These are phyloP conservation scores for Theristicus caerulescens DNA, from an alignment of 2,113 vertebrate species.

Conservation along the genomic window DNA sequence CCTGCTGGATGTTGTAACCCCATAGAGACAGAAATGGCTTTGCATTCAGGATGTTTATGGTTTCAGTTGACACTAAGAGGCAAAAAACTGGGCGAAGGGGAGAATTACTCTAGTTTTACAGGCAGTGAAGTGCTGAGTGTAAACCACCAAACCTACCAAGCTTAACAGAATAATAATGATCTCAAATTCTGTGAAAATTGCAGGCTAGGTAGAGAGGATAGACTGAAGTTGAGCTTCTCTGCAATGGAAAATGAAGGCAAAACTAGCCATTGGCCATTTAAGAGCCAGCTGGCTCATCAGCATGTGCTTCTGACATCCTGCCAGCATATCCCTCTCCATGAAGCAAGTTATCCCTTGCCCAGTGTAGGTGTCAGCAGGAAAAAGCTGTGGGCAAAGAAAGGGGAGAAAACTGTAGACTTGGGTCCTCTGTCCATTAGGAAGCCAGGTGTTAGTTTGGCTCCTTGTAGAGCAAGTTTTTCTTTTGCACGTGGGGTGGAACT, in stretches of 20 bases:
- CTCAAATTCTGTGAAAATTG: background rate
- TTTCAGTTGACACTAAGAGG: background rate
- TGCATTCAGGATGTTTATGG: background rate
- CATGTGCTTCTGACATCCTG: background rate
- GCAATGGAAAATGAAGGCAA: background rate
- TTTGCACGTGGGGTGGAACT: background rate
- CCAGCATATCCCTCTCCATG: background rate
- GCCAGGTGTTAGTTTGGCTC: background rate
- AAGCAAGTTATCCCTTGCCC: background rate
- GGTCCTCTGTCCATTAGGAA: background rate
- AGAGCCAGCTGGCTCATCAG: background rate
- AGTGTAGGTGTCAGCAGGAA: background rate
- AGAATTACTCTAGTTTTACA: background rate
- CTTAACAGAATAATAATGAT: background rate
- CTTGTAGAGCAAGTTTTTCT: background rate
- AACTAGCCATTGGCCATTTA: background rate
- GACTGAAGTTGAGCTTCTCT: background rate
- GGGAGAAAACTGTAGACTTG: background rate
- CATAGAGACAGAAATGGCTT: background rate
- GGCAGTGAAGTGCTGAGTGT: background rate
- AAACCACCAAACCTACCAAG: background rate
- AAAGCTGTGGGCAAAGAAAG: background rate
- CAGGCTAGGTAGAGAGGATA: background rate
- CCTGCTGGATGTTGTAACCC: background rate
- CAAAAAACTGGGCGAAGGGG: background rate